Evolutionary conservation across 2,113 vertebrate genomes (phyloP), one percentile per base, ranked within the genome.

Genomic region (Cercopithecus mona): DNA sequence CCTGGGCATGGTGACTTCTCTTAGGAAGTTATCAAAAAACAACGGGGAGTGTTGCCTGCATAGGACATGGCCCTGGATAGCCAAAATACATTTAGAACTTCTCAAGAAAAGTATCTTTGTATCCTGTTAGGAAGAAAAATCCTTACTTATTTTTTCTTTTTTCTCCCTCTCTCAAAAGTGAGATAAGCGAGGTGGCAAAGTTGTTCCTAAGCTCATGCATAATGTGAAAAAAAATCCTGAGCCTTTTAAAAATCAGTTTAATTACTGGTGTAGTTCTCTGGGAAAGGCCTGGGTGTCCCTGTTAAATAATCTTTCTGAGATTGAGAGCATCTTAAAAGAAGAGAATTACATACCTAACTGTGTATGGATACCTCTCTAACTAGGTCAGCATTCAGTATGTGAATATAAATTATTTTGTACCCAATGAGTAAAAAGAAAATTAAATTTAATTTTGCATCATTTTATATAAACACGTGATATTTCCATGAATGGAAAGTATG

Each of bases 21-120:
- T 88, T 75, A n/a, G 40, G 52, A 92, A 90, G 57, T 96, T 80
- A 80, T 72, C 38, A 93, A 80, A 88, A 90, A 95, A 90, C 35
- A 76, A 40, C 38, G 25, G 55, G 35, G 40, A 61, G 2, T 9
- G 45, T 59, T 55, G 23, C 72, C 52, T 75, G 45, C 20, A 70
- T 45, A 68, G 45, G 25, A 16, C 25, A 13, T 45, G 38, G 43
- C 20, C 32, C 52, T 55, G 16, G 38, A 38, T 25, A n/a, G 13
- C 17, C 64, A 48, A 43, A 81, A 70, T 30, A 84, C 43, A 61
- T 82, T 22, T 82, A 85, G n/a, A 96, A 30, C 12, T 20, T 75
- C 76, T 93, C 38, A 35, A 76, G 17, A 81, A 96, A 8, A 66
- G 12, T 9, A 38, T 72, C 87, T 91, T 79, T 66, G 32, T 6